Evolutionary conservation across 2,113 vertebrate genomes (phyloP).

Genomic region (Ploceus nigricollis): DNA sequence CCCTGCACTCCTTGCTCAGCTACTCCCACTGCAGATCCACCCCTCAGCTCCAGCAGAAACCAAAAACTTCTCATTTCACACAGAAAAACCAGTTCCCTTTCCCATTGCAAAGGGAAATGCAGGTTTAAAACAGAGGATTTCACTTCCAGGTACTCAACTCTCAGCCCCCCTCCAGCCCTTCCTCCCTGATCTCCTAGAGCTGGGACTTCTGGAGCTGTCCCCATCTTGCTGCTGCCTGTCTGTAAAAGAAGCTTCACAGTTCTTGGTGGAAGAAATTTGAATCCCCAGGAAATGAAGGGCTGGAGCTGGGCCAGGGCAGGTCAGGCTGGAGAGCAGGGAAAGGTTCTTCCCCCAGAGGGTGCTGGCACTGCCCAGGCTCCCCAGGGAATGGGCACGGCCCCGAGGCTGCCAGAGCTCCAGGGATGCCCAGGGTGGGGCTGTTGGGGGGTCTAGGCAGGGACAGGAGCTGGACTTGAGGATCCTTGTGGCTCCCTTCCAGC

Average conservation of each 20-base stretch:
- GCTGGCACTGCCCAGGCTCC: neutral
- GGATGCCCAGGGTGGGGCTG: rapidly evolving
- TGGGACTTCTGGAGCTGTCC: neutral
- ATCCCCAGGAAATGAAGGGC: rapidly evolving
- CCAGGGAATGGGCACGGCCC: neutral
- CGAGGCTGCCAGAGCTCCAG: neutral
- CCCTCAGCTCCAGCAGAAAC: neutral
- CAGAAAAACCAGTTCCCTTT: neutral
- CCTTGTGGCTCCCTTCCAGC: neutral
- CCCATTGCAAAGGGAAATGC: neutral
- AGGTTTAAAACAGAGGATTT: neutral
- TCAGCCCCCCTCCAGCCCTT: too few relatives aligned
- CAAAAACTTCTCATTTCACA: neutral
- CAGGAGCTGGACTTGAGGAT: rapidly evolving
- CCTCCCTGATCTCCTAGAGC: neutral
- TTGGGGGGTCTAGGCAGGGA: neutral
- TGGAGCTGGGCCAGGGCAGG: neutral
- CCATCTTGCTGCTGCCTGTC: neutral
- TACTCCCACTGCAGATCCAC: neutral
- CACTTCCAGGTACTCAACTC: neutral
- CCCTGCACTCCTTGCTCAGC: neutral
- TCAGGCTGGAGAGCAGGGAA: neutral
- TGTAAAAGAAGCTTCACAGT: neutral
- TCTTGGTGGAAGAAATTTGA: neutral
- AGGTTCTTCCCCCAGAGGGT: neutral